phyloP scores from a whole-genome alignment of 2,888 invertebrate species.

The Drosophila yooni region DNA sequence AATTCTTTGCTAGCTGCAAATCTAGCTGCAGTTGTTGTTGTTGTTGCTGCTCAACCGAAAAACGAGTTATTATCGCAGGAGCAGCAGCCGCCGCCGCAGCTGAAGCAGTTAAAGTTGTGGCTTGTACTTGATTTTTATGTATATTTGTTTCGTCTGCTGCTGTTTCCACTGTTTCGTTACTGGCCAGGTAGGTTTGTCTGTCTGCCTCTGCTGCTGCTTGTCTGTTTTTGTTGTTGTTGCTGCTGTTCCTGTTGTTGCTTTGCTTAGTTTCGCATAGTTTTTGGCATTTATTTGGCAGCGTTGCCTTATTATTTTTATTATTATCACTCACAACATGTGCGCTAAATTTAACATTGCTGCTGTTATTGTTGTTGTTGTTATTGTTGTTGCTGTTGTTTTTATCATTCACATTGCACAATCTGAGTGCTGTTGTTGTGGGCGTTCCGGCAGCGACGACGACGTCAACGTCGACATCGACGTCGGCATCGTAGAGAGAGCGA shows the following conservation, averaged over 20 bases:
- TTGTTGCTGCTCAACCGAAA: constrained; percentile 71
- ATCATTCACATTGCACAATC: constrained; percentile 76
- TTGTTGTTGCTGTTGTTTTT: constrained; percentile 57
- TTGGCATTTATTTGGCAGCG: constrained; percentile 72
- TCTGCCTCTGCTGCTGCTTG: constrained; percentile 43
- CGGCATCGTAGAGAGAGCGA: constrained; percentile 42
- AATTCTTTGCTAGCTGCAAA: constrained; percentile 58
- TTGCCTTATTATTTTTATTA: constrained; percentile 37
- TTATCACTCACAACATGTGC: constrained; percentile 57
- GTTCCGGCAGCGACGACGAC: constrained; percentile 56
- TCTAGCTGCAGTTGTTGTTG: constrained; percentile 43
- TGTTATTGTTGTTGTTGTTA: constrained; percentile 37
- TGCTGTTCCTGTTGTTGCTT: constrained; percentile 29
- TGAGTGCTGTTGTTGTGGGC: constrained; percentile 67
- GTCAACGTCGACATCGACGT: constrained; percentile 30
- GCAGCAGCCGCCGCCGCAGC: constrained; percentile 49
- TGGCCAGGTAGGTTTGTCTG: constrained; percentile 77
- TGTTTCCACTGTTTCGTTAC: constrained; percentile 75
- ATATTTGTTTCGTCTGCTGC: constrained; percentile 76
- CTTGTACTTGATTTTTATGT: constrained; percentile 78
- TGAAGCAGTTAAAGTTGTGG: constrained; percentile 53
- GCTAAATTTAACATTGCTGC: constrained; percentile 51
- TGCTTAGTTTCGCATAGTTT: constrained; percentile 75
- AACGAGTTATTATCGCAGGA: constrained; percentile 80
- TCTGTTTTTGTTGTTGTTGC: constrained; percentile 24